Evolutionary conservation across 1,140 invertebrate species (phyloP).

Genomic region (Stegodyphus mimosarum): DNA sequence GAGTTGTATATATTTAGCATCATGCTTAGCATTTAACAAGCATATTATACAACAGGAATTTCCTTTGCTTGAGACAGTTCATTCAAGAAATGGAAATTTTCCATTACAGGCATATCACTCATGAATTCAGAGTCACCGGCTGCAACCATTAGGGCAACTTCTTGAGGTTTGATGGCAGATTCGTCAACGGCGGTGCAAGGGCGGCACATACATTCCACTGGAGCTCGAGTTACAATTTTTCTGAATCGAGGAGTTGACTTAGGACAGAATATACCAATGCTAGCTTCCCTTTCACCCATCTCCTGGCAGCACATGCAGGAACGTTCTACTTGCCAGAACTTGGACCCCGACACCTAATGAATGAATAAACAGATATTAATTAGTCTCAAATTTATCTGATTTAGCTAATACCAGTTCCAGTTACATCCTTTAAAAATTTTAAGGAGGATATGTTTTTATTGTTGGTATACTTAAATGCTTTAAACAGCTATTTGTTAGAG

Average conservation of each 20-base stretch:
- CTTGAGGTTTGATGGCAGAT: constrained; percentile 86
- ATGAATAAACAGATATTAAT: not conserved
- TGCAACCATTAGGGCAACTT: constrained; percentile 74
- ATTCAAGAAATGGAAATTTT: constrained; percentile 27
- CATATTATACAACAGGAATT: constrained; percentile 18
- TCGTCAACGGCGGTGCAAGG: constrained; percentile 90
- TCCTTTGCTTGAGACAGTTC: constrained; percentile 23
- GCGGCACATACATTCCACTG: constrained; percentile 92
- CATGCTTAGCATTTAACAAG: not conserved
- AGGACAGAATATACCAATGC: constrained; percentile 87
- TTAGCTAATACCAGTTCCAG: too few relatives aligned
- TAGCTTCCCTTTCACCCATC: constrained; percentile 89
- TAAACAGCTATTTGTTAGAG: too few relatives aligned
- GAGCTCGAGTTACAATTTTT: constrained; percentile 90
- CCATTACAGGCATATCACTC: constrained; percentile 9
- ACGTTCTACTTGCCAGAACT: constrained; percentile 95
- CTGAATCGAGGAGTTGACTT: constrained; percentile 87
- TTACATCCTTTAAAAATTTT: too few relatives aligned
- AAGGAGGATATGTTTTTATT: too few relatives aligned
- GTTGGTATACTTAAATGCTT: too few relatives aligned
- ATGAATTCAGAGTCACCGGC: not conserved
- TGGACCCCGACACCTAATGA: constrained; percentile 88
- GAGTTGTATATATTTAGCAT: not conserved
- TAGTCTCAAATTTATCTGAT: too few relatives aligned
- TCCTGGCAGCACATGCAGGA: constrained; percentile 95